Evolutionary conservation across 1,140 invertebrate genomes (phyloP), one percentile per base, ranked within the genome.

Genomic region (Manduca sexta): DNA sequence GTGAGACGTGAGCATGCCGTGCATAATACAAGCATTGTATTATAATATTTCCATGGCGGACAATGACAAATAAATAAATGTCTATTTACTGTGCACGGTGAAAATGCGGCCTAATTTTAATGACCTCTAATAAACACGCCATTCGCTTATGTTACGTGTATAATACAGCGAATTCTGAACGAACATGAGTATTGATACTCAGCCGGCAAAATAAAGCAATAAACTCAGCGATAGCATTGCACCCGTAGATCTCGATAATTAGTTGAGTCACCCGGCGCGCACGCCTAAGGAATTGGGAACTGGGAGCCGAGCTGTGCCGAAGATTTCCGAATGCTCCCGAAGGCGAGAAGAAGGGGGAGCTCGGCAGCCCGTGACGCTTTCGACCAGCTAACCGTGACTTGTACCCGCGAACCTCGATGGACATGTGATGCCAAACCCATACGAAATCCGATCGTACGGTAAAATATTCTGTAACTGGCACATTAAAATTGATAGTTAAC

Each of bases 171-270:
- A n/a, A n/a, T n/a, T n/a, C n/a, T n/a, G n/a, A n/a, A n/a, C n/a
- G n/a, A n/a, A n/a, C n/a, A n/a, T 26, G 21, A 2, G 21, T 8
- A 26, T n/a, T n/a, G n/a, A n/a, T n/a, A n/a, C n/a, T n/a, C 1
- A 26, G 21, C 60, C 42, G 53, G 46, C 54, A 52, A 64, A 60
- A 58, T 46, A 64, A 55, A 55, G 50, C 30, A 51, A 54, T 49
- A 46, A 51, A 41, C 44, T 41, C 42, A 40, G 49, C 45, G 67
- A 66, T 68, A 74, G 69, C 63, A 70, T 70, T 66, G 68, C 53
- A 63, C 47, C 49, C 55, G 64, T 69, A 64, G 60, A 75, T 73
- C 71, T 69, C 63, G 68, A 66, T 74, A 66, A 72, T 76, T 72
- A 69, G 70, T 74, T 75, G 68, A 75, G 35, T 75, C 71, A 78